Conservation (phyloP, 2,888 invertebrate genomes). For the Archips crataeganus region DNA sequence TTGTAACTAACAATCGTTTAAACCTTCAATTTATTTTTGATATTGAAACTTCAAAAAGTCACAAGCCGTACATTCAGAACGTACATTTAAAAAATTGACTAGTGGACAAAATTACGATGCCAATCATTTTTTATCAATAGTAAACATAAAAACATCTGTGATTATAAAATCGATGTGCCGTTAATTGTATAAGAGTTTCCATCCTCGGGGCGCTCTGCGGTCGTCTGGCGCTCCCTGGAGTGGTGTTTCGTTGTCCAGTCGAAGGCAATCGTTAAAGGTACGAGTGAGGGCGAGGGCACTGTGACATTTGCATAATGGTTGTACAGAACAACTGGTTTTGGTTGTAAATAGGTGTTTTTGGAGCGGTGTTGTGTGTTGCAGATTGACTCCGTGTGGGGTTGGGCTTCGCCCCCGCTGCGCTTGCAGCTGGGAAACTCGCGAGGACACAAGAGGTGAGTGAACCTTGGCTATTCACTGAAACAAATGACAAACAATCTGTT, state of each 20-base stretch:
- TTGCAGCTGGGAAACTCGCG: slow-evolving; percentile 90
- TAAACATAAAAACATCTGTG: slow-evolving; percentile 78
- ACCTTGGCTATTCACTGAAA: slow-evolving; percentile 45
- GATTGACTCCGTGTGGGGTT: slow-evolving; percentile 98
- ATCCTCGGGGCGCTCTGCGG: slow-evolving; percentile 61
- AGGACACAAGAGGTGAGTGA: slow-evolving; percentile 80
- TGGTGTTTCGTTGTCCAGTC: slow-evolving; percentile 62
- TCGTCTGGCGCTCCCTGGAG: slow-evolving; percentile 65
- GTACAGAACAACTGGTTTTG: slow-evolving; percentile 57
- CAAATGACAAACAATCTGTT: slow-evolving; percentile 23
- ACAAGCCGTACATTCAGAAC: slow-evolving; percentile 54
- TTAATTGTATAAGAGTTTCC: slow-evolving; percentile 60
- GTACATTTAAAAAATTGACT: slow-evolving; percentile 63
- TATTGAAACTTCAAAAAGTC: not conserved
- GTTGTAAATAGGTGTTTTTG: slow-evolving; percentile 46
- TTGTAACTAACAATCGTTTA: not conserved
- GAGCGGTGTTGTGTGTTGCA: slow-evolving; percentile 79
- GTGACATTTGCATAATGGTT: slow-evolving; percentile 49
- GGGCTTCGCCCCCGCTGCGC: slow-evolving; percentile 96
- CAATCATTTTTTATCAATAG: slow-evolving; percentile 64
- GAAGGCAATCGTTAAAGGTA: slow-evolving; percentile 79
- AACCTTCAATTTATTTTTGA: not conserved
- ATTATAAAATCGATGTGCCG: slow-evolving; percentile 74
- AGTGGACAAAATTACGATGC: slow-evolving; percentile 70
- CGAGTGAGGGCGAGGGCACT: slow-evolving; percentile 61